Evolutionary conservation across 2,797 vertebrate genomes (phyloP).

Genomic region (Poecilia velifera): DNA sequence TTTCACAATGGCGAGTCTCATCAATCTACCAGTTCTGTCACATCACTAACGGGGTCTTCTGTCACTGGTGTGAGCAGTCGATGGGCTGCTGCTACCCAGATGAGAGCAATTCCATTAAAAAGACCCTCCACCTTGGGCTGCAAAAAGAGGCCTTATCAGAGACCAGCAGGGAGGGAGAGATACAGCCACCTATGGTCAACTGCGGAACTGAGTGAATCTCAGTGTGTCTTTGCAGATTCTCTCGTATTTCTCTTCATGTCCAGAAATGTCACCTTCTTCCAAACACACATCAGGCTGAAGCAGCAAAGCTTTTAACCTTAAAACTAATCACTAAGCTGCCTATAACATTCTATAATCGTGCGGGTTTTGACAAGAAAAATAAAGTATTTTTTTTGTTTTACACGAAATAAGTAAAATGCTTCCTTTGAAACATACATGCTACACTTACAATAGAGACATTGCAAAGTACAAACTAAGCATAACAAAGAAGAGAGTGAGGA

Average conservation of each 20-base stretch:
- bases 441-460: background rate
- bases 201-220: conserved; percentile 32
- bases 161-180: conserved; percentile 36
- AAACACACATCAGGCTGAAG: conserved; percentile 11
- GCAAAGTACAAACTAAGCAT: background rate
- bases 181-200: conserved; percentile 57
- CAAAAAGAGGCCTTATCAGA: conserved; percentile 63
- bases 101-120: conserved; percentile 77
- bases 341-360: background rate
- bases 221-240: conserved; percentile 35
- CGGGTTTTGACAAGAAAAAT: background rate
- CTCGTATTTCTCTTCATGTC: conserved; percentile 17
- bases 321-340: too few relatives aligned
- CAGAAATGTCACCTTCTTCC: conserved; percentile 3
- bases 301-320: background rate
- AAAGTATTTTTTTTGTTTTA: background rate
- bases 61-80: conserved; percentile 66
- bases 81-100: conserved; percentile 64
- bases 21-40: conserved; percentile 77
- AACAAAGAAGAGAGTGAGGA: background rate
- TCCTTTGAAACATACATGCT: background rate
- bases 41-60: conserved; percentile 68
- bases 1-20: conserved; percentile 58
- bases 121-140: conserved; percentile 47
- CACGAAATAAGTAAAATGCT: background rate